Evolutionary conservation across 2,113 vertebrate species (phyloP).

Genomic region (Pycnonotus jocosus): DNA sequence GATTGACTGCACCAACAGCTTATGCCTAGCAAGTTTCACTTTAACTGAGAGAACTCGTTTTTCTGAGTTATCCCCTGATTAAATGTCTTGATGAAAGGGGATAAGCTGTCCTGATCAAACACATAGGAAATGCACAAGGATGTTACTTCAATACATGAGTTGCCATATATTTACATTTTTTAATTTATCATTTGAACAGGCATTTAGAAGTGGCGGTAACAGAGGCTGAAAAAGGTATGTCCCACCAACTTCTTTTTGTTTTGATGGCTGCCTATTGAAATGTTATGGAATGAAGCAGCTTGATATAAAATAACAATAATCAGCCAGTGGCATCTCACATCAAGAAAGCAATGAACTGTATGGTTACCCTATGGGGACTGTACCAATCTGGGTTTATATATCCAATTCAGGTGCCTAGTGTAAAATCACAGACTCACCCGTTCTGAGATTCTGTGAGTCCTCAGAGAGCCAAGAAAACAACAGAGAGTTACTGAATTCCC

Average conservation of each 20-base stretch:
- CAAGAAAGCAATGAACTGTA: neutral
- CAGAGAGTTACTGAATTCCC: neutral
- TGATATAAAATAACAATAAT: neutral
- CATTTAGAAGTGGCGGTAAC: rapidly evolving
- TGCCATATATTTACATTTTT: neutral
- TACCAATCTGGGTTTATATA: neutral
- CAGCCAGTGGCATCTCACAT: neutral
- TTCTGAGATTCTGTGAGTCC: neutral
- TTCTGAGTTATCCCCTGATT: neutral
- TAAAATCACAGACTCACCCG: neutral
- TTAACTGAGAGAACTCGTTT: neutral
- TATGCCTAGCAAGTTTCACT: neutral
- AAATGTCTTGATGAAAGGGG: neutral
- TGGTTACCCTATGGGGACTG: neutral
- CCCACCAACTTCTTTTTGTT: neutral
- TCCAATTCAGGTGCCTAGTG: neutral
- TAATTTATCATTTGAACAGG: conserved; percentile 31
- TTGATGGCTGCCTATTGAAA: neutral
- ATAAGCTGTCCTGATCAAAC: neutral
- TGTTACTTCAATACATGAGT: neutral
- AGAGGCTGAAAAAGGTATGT: conserved; percentile 33
- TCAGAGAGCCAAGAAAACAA: neutral
- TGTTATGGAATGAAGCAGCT: neutral
- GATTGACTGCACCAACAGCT: neutral
- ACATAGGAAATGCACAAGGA: neutral